Evolutionary conservation across 2,888 invertebrate species (phyloP).

Genomic region (Eristalis tenax): DNA sequence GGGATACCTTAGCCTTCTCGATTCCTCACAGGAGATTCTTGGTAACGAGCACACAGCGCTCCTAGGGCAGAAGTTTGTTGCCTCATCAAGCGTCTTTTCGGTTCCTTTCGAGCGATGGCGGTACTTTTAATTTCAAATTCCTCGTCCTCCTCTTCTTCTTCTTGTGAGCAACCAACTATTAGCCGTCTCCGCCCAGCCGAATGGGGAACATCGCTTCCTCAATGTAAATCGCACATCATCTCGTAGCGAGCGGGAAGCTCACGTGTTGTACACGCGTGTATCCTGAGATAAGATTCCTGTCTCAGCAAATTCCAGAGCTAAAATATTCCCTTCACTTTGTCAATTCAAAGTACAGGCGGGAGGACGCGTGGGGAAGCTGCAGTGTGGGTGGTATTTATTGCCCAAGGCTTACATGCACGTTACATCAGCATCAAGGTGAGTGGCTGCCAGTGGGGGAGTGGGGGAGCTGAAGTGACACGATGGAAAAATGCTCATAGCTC

Average conservation of each 20-base stretch:
- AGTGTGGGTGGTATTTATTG: constrained; percentile 8
- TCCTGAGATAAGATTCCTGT: constrained; percentile 30
- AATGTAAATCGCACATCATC: constrained; percentile 10
- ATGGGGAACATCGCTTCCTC: background rate
- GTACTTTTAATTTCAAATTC: background rate
- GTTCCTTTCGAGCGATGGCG: background rate
- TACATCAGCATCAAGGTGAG: background rate
- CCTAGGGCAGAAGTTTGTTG: background rate
- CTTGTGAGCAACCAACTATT: background rate
- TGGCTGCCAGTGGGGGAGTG: background rate
- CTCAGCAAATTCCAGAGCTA: constrained; percentile 10
- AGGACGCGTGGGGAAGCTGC: background rate
- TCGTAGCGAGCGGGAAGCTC: background rate
- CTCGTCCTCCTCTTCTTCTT: too few species aligned
- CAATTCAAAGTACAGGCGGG: constrained; percentile 13
- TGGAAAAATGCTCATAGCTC: constrained; percentile 2
- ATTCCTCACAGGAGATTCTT: background rate
- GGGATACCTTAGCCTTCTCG: background rate
- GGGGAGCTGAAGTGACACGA: background rate
- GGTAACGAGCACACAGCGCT: background rate
- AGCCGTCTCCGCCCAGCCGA: background rate
- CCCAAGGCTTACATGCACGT: background rate
- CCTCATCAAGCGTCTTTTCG: background rate
- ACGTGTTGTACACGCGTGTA: constrained; percentile 12
- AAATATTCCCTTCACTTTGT: constrained; percentile 21